These are phyloP conservation scores for Melieria omissa DNA, from an alignment of 2,888 invertebrate genomes.

Conservation along the genomic window DNA sequence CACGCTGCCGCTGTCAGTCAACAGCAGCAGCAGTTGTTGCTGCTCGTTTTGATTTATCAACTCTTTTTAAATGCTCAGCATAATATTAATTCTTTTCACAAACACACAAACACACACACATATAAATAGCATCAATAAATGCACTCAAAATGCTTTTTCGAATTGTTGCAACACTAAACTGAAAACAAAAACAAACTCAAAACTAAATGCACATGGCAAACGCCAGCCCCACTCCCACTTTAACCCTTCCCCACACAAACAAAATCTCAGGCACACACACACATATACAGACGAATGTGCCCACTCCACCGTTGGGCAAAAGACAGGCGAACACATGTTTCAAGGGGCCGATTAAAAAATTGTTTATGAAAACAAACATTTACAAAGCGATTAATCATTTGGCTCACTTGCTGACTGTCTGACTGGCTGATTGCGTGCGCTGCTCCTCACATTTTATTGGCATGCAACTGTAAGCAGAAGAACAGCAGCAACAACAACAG, in stretches of 20 bases:
- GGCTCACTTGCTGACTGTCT: not conserved
- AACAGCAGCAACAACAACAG: too few species aligned
- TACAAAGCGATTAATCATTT: conserved; percentile 60
- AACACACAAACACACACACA: too few species aligned
- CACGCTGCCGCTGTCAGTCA: not conserved
- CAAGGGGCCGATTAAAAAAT: conserved; percentile 57
- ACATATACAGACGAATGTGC: not conserved
- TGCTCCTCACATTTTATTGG: not conserved
- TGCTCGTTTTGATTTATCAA: conserved; percentile 19
- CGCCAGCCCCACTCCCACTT: conserved; percentile 18
- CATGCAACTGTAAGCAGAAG: too few species aligned
- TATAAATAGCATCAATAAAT: not conserved
- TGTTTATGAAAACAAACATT: conserved; percentile 64
- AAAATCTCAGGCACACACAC: not conserved
- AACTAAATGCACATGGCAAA: not conserved
- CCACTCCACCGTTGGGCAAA: conserved; percentile 24
- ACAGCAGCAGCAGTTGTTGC: not conserved
- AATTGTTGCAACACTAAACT: not conserved
- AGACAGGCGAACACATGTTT: conserved; percentile 14
- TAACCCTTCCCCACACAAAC: not conserved
- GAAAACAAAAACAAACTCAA: not conserved
- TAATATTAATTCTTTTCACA: conserved; percentile 13
- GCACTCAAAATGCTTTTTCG: conserved; percentile 20
- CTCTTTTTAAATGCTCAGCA: conserved; percentile 8
- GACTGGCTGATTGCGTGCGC: not conserved